Base-by-base conservation (phyloP, 2,797 vertebrate species). In the Mormyrus hasselquistii region DNA sequence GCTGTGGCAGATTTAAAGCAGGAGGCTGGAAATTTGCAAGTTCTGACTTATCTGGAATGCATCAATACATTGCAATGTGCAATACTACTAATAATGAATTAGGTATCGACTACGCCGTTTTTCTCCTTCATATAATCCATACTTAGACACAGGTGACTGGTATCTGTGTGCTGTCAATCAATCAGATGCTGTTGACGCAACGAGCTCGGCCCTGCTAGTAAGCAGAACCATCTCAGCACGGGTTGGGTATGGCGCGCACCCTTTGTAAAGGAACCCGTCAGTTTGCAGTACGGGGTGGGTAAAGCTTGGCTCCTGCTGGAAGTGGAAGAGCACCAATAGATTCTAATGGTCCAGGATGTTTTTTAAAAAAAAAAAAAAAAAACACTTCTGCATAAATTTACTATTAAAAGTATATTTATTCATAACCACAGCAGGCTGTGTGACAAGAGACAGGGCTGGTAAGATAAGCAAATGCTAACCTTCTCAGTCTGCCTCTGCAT, bases 381-480 rank as follows among this genome's bases (percentile, higher is more conserved):
- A 12, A 69, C 25, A 34, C 3, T 2, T 34, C 29, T 34, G 65
- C 0, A 69, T 69, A 69, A 69, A 69, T 14, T 34, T 34, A 69
- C 29, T 14, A 69, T 5, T 34, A 69, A 69, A 69, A 4, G 10
- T 34, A 69, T 29, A 14, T 34, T 14, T 69, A 29, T 65, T 16
- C 90, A 76, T 87, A 34, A 86, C 79, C 87, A 49, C 86, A 47
- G 3, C 88, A 88, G 38, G 76, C 90, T 88, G 87, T 88, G 62
- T 59, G 89, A 84, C 76, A 44, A 85, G 44, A 25, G 22, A 69
- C 82, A 92, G 90, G 89, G 89, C 91, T 87, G 91, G 90, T 87
- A 92, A 90, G 38, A 59, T 90, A 90, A 50, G 79, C 92, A 95
- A 96, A 96, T 96, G 96, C 94, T 96, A 96, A 97, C 95, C 96